phyloP scores from a whole-genome alignment of 2,797 vertebrate species.

The Pogoniulus pusillus region DNA sequence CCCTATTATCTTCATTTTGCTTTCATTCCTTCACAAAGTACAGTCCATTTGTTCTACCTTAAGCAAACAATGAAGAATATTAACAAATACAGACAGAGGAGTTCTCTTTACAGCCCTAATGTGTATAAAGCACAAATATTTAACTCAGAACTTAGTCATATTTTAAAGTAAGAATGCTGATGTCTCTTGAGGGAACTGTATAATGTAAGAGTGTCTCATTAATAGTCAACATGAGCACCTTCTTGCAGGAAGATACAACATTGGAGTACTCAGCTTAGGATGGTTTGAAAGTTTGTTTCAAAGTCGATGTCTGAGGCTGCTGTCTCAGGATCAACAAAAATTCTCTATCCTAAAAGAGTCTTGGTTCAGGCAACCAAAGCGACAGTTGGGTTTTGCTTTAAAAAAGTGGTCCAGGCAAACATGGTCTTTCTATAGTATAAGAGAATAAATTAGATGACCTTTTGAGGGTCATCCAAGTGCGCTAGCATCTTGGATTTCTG shows the following conservation, averaged over 20 bases:
- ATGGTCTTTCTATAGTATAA: background rate
- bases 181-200: background rate
- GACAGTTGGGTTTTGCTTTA: background rate
- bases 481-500: background rate
- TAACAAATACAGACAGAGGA: background rate
- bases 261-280: background rate
- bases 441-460: background rate
- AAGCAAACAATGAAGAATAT: background rate
- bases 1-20: background rate
- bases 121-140: background rate
- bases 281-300: background rate
- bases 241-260: background rate
- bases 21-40: constrained; percentile 16
- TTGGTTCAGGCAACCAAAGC: background rate
- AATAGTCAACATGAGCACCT: background rate
- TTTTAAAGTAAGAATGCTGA: background rate
- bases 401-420: background rate
- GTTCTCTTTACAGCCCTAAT: background rate
- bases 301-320: background rate
- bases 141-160: background rate
- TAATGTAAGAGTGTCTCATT: background rate
- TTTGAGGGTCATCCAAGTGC: background rate
- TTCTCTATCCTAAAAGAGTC: background rate
- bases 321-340: background rate
- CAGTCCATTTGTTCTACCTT: constrained; percentile 8